Base-by-base conservation (phyloP, 2,797 vertebrate species). In the Pteropus rufus region DNA sequence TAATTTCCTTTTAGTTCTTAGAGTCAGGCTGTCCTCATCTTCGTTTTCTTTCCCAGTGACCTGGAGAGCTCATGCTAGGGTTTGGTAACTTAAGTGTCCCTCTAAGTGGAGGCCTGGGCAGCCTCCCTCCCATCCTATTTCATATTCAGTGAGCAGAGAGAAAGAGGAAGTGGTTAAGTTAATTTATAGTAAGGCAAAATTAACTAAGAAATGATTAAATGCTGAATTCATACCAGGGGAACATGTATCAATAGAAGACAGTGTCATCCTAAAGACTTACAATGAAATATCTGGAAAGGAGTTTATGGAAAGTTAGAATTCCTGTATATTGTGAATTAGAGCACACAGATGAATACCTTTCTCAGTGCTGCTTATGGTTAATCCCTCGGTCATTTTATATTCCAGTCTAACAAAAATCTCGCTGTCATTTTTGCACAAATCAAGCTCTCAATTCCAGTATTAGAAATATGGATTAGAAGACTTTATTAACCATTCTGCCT, bases 401-500 rank as follows among this genome's bases (percentile, higher is more conserved):
- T 60, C 46, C 14, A n/a, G 26, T 23, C 65, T 65, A 87, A 72
- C 24, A 76, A 91, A 89, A 92, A 86, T 26, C 49, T 75, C 54
- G 5, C 84, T 16, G 67, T 64, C 49, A 36, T 84, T 90, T 96
- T 72, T 89, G 52, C 31, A 88, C 83, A 96, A 75, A 34, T 70
- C 46, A 54, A 75, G 72, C 72, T 87, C 76, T 76, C 10, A 10
- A n/a, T 92, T 86, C 77, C 91, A 60, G 88, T 58, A 80, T 49
- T 49, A 49, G 15, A 49, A 49, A 9, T 54, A 29, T 29, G 72
- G 58, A 83, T 94, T 80, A 46, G 56, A 95, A 83, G 58, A 69
- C 36, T 70, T 70, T 93, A 92, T 94, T 91, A 97, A 83, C 36
- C 46, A 89, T 52, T 92, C 89, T 82, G 39, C 31, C 58, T 95